Evolutionary conservation across 2,113 vertebrate genomes (phyloP).

Genomic region (Reinhardtius hippoglossoides): DNA sequence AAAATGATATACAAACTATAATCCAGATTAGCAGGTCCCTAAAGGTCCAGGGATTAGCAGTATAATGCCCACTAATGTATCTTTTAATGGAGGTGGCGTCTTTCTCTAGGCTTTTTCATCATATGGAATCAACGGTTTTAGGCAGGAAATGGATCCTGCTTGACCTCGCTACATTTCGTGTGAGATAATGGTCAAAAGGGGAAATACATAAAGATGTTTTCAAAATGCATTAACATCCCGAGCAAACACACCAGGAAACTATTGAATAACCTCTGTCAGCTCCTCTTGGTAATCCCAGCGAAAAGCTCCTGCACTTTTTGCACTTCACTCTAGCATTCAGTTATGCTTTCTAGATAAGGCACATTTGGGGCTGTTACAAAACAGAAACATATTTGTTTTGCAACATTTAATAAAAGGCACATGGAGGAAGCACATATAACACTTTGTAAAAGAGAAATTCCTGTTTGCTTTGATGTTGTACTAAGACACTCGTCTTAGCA

Average conservation of each 20-base stretch:
- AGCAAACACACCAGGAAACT: constrained; percentile 40
- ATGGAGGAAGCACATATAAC: no score
- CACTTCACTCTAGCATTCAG: constrained; percentile 14
- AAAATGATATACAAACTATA: constrained; percentile 67
- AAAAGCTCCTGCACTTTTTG: constrained; percentile 17
- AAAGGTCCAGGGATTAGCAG: constrained; percentile 69
- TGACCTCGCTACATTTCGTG: neutral
- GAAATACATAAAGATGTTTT: constrained; percentile 6
- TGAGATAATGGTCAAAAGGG: constrained; percentile 36
- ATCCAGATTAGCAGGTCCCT: constrained; percentile 77
- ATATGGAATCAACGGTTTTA: constrained; percentile 62
- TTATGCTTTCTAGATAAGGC: constrained; percentile 12
- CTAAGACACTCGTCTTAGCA: no score
- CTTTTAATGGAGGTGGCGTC: constrained; percentile 68
- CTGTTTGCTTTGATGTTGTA: no score
- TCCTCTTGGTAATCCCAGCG: constrained; percentile 36
- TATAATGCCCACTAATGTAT: constrained; percentile 79
- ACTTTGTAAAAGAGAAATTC: no score
- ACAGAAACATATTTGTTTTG: neutral
- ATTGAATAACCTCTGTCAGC: constrained; percentile 8
- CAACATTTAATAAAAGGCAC: neutral
- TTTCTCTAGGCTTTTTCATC: constrained; percentile 33
- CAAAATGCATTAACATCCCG: constrained; percentile 4
- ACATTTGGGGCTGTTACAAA: neutral
- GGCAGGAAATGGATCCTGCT: constrained; percentile 19